phyloP scores from a whole-genome alignment of 2,888 invertebrate genomes.

The Heliconius hortense region DNA sequence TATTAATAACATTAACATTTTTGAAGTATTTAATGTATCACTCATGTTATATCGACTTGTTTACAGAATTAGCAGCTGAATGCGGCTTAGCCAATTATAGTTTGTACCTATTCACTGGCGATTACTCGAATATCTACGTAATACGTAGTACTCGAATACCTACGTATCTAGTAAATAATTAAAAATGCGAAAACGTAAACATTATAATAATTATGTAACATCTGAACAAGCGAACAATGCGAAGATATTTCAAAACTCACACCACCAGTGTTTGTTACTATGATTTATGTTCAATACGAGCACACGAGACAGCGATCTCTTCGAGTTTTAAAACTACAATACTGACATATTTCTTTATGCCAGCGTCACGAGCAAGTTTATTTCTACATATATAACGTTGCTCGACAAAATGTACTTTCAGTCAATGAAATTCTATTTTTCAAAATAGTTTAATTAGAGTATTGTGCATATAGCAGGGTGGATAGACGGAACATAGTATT shows the following conservation, averaged over 20 bases:
- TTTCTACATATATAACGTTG: too few relatives aligned
- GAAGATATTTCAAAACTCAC: neutral
- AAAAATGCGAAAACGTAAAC: neutral
- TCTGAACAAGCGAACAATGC: neutral
- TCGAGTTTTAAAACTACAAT: neutral
- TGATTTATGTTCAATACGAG: slow-evolving; percentile 8
- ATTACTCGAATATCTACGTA: neutral
- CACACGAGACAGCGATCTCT: neutral
- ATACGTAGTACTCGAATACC: too few relatives aligned
- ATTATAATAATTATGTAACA: neutral
- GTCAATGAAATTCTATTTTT: too few relatives aligned
- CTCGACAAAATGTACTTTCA: too few relatives aligned
- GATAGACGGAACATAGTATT: too few relatives aligned
- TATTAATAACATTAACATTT: too few relatives aligned
- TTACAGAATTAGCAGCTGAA: too few relatives aligned
- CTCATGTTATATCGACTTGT: too few relatives aligned
- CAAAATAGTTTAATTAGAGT: too few relatives aligned
- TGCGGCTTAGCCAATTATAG: neutral
- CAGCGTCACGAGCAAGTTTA: neutral
- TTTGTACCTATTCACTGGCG: neutral
- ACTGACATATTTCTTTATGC: neutral
- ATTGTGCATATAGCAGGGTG: too few relatives aligned
- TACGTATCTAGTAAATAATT: neutral
- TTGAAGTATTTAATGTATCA: too few relatives aligned
- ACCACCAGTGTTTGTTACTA: neutral